These are phyloP conservation scores for Cryptomyrus ogoouensis DNA, from an alignment of 2,113 vertebrate genomes.

Conservation along the genomic window DNA sequence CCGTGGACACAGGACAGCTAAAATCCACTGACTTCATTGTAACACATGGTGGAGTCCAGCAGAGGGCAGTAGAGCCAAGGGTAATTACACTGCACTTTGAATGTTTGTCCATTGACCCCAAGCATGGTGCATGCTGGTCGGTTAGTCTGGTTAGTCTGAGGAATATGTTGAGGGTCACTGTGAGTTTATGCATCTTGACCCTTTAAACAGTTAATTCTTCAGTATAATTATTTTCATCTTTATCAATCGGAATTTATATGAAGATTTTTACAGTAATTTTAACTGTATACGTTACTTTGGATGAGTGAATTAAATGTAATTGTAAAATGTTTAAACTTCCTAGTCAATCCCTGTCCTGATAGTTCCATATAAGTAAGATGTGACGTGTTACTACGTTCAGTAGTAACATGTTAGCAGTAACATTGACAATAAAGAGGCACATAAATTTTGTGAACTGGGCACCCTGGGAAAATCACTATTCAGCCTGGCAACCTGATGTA, in stretches of 20 bases:
- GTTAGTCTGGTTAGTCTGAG: background rate
- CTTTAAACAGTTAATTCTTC: background rate
- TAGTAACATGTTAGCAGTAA: background rate
- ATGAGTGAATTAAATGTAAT: background rate
- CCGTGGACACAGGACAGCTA: background rate
- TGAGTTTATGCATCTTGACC: background rate
- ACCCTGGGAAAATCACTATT: background rate
- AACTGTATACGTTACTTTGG: background rate
- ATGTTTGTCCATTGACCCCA: background rate
- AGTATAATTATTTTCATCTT: background rate
- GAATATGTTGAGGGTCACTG: background rate
- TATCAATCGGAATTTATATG: background rate
- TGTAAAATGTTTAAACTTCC: background rate
- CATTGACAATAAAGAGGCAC: background rate
- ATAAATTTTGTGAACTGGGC: background rate
- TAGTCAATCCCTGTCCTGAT: background rate
- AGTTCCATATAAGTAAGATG: background rate
- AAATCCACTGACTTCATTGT: background rate
- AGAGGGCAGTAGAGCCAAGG: slow-evolving; percentile 11
- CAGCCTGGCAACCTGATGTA: background rate
- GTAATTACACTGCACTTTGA: background rate
- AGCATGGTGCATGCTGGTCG: background rate
- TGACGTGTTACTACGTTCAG: background rate
- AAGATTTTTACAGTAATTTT: background rate
- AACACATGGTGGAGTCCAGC: background rate